Conservation (phyloP, 2,797 vertebrate genomes). For the Aotus griseimembra region DNA sequence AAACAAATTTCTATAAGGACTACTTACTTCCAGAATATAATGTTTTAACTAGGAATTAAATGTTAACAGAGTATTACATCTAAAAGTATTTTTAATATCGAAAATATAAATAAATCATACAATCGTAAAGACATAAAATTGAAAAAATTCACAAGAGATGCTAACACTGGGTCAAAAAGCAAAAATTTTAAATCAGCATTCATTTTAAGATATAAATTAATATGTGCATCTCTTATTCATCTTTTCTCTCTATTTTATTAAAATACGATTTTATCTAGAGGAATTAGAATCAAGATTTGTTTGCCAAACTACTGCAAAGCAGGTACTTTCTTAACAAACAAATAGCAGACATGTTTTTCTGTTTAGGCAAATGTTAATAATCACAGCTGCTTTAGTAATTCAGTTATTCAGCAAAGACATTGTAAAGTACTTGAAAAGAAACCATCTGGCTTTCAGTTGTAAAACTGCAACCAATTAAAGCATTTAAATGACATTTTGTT, state of each 20-base stretch:
- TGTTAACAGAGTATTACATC: constrained; percentile 33
- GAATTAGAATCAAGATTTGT: neutral
- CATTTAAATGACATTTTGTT: constrained; percentile 77
- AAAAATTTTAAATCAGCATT: constrained; percentile 27
- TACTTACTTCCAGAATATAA: constrained; percentile 25
- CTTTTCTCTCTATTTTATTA: constrained; percentile 48
- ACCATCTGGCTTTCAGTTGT: constrained; percentile 82
- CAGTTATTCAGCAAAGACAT: constrained; percentile 76
- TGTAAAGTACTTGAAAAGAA: constrained; percentile 82
- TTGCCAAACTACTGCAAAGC: constrained; percentile 64
- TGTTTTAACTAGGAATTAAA: constrained; percentile 50
- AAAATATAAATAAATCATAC: constrained; percentile 64
- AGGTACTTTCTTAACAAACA: constrained; percentile 75
- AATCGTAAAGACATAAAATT: constrained; percentile 36
- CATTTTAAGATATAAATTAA: constrained; percentile 12
- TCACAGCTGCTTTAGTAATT: constrained; percentile 78
- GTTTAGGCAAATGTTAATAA: constrained; percentile 80
- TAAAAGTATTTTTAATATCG: constrained; percentile 46
- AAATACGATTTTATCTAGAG: constrained; percentile 47
- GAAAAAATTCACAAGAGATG: neutral
- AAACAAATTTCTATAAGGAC: constrained; percentile 49
- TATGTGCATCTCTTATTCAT: constrained; percentile 1
- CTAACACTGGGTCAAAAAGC: constrained; percentile 4
- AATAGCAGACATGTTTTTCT: constrained; percentile 78
- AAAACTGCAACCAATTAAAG: constrained; percentile 81